Conservation (phyloP, 2,888 invertebrate genomes). For the Cephalotes varians region DNA sequence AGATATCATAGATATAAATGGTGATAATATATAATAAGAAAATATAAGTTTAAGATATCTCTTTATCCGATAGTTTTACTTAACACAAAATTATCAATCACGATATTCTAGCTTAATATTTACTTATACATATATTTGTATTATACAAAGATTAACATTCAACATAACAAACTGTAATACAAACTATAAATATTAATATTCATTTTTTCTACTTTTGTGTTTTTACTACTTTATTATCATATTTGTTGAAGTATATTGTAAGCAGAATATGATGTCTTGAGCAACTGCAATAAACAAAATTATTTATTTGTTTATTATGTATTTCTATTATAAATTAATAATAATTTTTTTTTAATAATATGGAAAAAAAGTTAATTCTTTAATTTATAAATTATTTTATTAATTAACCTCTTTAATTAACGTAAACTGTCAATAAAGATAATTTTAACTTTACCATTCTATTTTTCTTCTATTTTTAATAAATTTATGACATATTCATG, state of each 20-base stretch:
- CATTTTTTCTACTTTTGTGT: neutral
- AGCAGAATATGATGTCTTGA: constrained; percentile 62
- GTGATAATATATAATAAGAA: neutral
- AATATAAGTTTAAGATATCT: neutral
- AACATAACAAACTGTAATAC: neutral
- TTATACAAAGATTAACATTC: neutral
- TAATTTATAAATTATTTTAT: constrained; percentile 5
- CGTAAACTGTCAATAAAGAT: neutral
- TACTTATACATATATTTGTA: neutral
- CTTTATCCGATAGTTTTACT: neutral
- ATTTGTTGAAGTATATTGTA: constrained; percentile 59
- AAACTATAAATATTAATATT: neutral
- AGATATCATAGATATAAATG: neutral
- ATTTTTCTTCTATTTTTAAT: neutral
- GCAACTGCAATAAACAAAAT: constrained; percentile 46
- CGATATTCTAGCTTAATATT: neutral
- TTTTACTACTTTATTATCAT: neutral
- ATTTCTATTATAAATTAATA: constrained; percentile 6
- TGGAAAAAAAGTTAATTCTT: neutral
- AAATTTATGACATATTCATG: neutral
- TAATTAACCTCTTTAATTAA: neutral
- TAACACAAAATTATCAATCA: neutral
- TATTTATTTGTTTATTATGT: neutral
- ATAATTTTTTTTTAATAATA: neutral
- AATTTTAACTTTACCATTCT: too few species aligned